A percentile compares a stretch with the other conserved stretches of the same genome.
These are phyloP conservation scores for Nautilus pompilius DNA, from an alignment of 1,140 invertebrate species.

Conservation along the genomic window DNA sequence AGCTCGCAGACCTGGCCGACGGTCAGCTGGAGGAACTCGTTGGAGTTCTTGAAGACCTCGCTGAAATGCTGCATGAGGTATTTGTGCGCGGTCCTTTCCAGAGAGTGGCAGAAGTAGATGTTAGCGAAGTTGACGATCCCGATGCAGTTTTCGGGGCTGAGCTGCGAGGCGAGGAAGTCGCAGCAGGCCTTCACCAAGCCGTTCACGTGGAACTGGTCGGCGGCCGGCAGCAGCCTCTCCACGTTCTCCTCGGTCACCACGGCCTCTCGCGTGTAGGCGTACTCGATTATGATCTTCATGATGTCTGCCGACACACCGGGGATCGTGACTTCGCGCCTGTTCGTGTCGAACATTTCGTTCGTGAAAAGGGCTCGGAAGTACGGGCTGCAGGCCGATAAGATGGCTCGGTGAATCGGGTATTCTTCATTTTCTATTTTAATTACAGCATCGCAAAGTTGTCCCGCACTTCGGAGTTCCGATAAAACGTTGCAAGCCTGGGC, in stretches of 20 bases:
- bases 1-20: constrained; percentile 91
- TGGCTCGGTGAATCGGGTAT: constrained; percentile 79
- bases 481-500: constrained; percentile 23
- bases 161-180: constrained; percentile 65
- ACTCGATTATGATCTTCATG: constrained; percentile 74
- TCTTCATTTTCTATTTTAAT: constrained; percentile 73
- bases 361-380: constrained; percentile 47
- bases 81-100: constrained; percentile 67
- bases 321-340: constrained; percentile 68
- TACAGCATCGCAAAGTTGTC: constrained; percentile 78
- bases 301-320: constrained; percentile 73
- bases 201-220: constrained; percentile 74
- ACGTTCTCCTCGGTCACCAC: constrained; percentile 74
- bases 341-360: constrained; percentile 53
- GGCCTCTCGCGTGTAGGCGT: constrained; percentile 75
- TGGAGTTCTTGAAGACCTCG: constrained; percentile 83
- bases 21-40: constrained; percentile 90
- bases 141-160: constrained; percentile 75
- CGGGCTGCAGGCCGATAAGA: constrained; percentile 67
- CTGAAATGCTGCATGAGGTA: constrained; percentile 40
- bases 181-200: constrained; percentile 75
- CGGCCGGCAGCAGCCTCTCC: constrained; percentile 64
- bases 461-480: constrained; percentile 60
- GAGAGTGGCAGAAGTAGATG: constrained; percentile 68
- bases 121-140: constrained; percentile 76